Conservation (phyloP, 2,797 vertebrate species). For the Anguilla pacifica region DNA sequence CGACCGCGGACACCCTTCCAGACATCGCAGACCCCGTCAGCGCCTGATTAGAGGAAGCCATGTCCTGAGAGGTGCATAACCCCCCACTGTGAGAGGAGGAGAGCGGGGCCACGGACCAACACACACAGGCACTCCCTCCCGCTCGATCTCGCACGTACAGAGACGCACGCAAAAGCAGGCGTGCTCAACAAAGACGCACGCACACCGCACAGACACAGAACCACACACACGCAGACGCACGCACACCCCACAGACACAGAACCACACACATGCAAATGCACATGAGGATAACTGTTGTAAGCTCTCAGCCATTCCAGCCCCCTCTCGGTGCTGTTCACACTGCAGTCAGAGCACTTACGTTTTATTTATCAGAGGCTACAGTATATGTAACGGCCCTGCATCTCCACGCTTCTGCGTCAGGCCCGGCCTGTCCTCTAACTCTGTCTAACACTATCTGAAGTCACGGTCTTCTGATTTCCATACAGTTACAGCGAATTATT, state of each 20-base stretch:
- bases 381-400: too few relatives aligned
- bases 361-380: slow-evolving; percentile 23
- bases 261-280: neutral
- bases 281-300: neutral
- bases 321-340: neutral
- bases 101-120: neutral
- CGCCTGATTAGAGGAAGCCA: slow-evolving; percentile 53
- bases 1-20: slow-evolving; percentile 37
- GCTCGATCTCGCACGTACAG: neutral
- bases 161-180: neutral
- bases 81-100: slow-evolving; percentile 32
- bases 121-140: neutral
- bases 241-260: too few relatives aligned
- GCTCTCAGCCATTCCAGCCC: neutral
- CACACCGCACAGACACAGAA: too few relatives aligned
- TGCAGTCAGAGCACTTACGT: neutral
- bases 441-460: slow-evolving; percentile 48
- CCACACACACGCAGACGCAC: neutral
- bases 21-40: slow-evolving; percentile 55
- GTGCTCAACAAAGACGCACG: neutral
- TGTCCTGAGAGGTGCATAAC: slow-evolving; percentile 54
- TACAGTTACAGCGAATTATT: slow-evolving; percentile 20
- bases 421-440: slow-evolving; percentile 46
- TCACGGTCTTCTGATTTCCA: slow-evolving; percentile 39
- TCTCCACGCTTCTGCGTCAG: slow-evolving; percentile 32